phyloP scores from a whole-genome alignment of 2,113 vertebrate genomes.

The Sinocyclocheilus anophthalmus region DNA sequence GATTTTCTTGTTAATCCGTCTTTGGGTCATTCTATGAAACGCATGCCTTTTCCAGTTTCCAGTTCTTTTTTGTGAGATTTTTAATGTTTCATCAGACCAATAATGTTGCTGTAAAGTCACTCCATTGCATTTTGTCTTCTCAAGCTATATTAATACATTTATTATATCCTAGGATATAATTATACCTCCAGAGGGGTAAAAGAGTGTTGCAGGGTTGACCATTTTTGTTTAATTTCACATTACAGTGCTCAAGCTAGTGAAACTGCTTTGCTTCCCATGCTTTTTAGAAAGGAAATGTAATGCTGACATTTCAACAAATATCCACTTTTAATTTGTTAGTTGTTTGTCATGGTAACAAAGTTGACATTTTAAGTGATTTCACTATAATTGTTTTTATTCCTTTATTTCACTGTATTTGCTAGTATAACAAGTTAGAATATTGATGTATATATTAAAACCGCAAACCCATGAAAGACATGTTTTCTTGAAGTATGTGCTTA shows the following conservation, averaged over 20 bases:
- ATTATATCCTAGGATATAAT: neutral
- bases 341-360: slow-evolving; percentile 12
- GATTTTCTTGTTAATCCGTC: slow-evolving; percentile 42
- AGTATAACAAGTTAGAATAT: neutral
- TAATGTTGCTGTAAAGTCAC: neutral
- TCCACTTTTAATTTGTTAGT: neutral
- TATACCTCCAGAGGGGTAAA: neutral
- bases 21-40: slow-evolving; percentile 22
- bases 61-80: neutral
- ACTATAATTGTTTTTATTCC: neutral
- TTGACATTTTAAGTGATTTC: neutral
- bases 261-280: neutral
- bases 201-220: neutral
- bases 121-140: neutral
- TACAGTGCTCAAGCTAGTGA: neutral
- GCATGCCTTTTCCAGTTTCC: neutral
- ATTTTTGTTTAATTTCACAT: neutral
- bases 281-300: neutral
- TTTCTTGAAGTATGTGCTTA: neutral
- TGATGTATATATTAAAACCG: neutral
- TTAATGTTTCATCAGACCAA: neutral
- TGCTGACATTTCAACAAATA: neutral
- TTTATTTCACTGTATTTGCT: neutral
- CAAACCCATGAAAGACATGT: neutral
- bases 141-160: neutral